Conservation (phyloP, 2,888 invertebrate genomes). For the Idaea dimidiata region DNA sequence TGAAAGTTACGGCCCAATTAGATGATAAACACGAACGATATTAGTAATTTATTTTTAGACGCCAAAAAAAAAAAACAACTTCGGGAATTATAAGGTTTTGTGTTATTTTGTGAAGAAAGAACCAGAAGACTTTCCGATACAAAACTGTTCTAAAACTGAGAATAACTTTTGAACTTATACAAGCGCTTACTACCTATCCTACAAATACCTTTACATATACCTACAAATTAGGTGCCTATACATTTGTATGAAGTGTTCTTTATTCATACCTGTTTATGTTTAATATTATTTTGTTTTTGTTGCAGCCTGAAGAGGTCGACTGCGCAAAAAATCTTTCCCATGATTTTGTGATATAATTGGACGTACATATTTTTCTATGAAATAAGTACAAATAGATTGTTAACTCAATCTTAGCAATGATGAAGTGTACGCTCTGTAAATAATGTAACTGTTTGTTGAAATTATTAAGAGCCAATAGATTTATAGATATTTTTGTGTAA, state of each 20-base stretch:
- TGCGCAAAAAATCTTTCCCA: conserved; percentile 46
- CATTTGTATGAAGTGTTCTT: background rate
- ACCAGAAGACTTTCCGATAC: no score
- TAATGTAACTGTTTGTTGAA: conserved; percentile 49
- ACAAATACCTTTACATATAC: no score
- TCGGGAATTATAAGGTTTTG: no score
- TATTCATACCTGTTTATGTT: background rate
- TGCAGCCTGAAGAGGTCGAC: conserved; percentile 73
- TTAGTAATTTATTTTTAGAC: no score
- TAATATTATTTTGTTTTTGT: conserved; percentile 39
- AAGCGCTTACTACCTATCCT: no score
- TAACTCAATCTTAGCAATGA: conserved; percentile 38
- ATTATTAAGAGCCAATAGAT: conserved; percentile 42
- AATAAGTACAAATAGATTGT: conserved; percentile 74
- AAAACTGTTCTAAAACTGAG: no score
- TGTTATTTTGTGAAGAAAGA: no score
- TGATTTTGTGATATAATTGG: conserved; percentile 73
- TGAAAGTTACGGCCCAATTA: no score
- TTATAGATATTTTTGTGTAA: conserved; percentile 67
- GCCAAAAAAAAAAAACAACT: no score
- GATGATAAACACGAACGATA: no score
- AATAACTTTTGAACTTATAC: no score
- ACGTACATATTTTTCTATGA: conserved; percentile 75
- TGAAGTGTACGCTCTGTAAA: conserved; percentile 57
- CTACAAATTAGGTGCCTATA: no score